A percentile compares a stretch with the other conserved stretches of the same genome.
These are phyloP conservation scores for Poeciliopsis prolifica DNA, from an alignment of 2,113 vertebrate genomes.

Conservation along the genomic window DNA sequence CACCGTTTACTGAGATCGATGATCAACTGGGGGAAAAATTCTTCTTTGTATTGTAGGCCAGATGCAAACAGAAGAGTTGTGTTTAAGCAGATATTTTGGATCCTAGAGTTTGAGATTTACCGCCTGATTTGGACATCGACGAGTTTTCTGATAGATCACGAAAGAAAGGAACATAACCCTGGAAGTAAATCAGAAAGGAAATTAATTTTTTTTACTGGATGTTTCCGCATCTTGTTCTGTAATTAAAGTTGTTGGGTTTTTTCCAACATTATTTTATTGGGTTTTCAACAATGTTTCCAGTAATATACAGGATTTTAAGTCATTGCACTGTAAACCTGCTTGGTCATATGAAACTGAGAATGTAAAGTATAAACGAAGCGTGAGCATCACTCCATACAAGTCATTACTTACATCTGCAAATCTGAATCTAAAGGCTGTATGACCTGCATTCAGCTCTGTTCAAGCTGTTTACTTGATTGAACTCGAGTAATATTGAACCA, in stretches of 20 bases:
- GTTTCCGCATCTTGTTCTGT: conserved; percentile 12
- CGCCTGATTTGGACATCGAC: conserved; percentile 6
- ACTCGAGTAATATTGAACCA: too few relatives aligned
- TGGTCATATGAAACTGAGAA: conserved; percentile 41
- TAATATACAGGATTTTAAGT: background rate
- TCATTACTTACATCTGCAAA: too few relatives aligned
- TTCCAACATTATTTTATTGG: too few relatives aligned
- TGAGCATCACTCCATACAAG: background rate
- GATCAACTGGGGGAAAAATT: conserved; percentile 38
- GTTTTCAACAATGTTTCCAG: too few relatives aligned
- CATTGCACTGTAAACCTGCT: conserved; percentile 10
- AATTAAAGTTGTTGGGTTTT: conserved; percentile 1
- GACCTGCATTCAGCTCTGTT: too few relatives aligned
- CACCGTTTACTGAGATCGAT: conserved; percentile 29
- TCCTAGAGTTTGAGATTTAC: background rate
- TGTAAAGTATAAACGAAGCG: background rate
- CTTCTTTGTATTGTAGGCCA: conserved; percentile 19
- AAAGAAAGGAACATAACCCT: conserved; percentile 2
- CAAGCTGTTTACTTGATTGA: too few relatives aligned
- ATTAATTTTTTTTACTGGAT: conserved; percentile 1
- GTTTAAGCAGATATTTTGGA: background rate
- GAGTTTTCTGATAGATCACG: background rate
- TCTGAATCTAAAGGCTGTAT: too few relatives aligned
- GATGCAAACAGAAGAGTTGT: conserved; percentile 27
- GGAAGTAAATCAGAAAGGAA: background rate